phyloP scores from a whole-genome alignment of 2,797 vertebrate species.

The Pipistrellus nathusii region DNA sequence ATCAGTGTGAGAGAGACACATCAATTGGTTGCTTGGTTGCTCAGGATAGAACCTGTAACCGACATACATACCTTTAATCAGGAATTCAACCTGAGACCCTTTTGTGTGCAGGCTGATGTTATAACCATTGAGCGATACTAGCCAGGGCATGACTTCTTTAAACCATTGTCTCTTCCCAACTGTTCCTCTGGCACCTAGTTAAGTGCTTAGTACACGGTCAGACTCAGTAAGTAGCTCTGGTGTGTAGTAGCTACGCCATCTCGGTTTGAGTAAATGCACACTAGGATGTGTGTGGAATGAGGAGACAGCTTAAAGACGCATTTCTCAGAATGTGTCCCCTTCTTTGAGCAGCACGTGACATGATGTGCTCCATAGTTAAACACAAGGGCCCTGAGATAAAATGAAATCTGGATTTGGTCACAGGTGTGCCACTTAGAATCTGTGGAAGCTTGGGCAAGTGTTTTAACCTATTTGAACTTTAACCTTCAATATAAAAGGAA shows the following conservation, averaged over 20 bases:
- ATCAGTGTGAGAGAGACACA: too few relatives aligned
- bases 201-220: background rate
- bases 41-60: too few relatives aligned
- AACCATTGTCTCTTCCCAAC: background rate
- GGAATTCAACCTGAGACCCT: too few relatives aligned
- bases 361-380: background rate
- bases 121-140: too few relatives aligned
- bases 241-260: background rate
- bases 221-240: background rate
- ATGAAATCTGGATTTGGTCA: background rate
- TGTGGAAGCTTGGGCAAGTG: background rate
- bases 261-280: background rate
- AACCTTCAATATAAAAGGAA: background rate
- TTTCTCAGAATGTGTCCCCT: background rate
- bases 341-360: background rate
- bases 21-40: too few relatives aligned
- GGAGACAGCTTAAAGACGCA: background rate
- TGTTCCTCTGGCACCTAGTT: background rate
- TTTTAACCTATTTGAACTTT: background rate
- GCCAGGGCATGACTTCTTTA: too few relatives aligned
- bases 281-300: background rate
- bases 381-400: background rate
- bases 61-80: too few relatives aligned
- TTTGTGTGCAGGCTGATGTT: too few relatives aligned
- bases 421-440: background rate